Evolutionary conservation across 2,113 vertebrate genomes (phyloP).

Genomic region (Trinectes maculatus): DNA sequence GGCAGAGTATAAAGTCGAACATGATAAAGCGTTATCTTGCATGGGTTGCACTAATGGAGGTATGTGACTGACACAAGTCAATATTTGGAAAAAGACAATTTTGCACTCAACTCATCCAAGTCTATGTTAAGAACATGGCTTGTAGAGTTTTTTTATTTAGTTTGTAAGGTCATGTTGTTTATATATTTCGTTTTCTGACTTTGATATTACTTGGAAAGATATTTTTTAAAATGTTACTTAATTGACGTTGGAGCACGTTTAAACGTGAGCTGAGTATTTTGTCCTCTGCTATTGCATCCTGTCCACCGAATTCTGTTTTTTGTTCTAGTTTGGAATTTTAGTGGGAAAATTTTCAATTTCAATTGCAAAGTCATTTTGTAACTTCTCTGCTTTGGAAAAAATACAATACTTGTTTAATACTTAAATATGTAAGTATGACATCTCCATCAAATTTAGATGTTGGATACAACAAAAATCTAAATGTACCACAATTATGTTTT

Average conservation of each 20-base stretch:
- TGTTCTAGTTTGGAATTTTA: not conserved
- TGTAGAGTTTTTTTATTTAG: slow-evolving; percentile 51
- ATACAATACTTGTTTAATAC: slow-evolving; percentile 3
- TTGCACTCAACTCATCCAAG: slow-evolving; percentile 77
- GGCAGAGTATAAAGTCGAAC: slow-evolving; percentile 25
- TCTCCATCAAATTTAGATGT: slow-evolving; percentile 11
- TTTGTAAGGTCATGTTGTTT: slow-evolving; percentile 67
- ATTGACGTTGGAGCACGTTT: slow-evolving; percentile 22
- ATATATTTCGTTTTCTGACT: slow-evolving; percentile 54
- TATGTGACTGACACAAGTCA: slow-evolving; percentile 45
- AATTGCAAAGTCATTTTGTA: no score
- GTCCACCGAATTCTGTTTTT: not conserved
- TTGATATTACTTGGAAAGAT: slow-evolving; percentile 36
- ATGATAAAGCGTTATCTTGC: slow-evolving; percentile 28
- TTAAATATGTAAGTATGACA: slow-evolving; percentile 24
- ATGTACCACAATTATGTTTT: slow-evolving; percentile 3
- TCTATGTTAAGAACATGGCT: slow-evolving; percentile 76
- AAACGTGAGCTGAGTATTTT: slow-evolving; percentile 4
- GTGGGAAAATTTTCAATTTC: no score
- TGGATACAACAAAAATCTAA: not conserved
- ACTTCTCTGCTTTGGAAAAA: not conserved
- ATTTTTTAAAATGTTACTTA: slow-evolving; percentile 52
- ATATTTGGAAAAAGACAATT: slow-evolving; percentile 36
- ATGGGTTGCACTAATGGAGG: slow-evolving; percentile 74
- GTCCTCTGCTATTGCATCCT: not conserved